Conservation (phyloP, 2,113 vertebrate species). For the Phrynocephalus versicolor region DNA sequence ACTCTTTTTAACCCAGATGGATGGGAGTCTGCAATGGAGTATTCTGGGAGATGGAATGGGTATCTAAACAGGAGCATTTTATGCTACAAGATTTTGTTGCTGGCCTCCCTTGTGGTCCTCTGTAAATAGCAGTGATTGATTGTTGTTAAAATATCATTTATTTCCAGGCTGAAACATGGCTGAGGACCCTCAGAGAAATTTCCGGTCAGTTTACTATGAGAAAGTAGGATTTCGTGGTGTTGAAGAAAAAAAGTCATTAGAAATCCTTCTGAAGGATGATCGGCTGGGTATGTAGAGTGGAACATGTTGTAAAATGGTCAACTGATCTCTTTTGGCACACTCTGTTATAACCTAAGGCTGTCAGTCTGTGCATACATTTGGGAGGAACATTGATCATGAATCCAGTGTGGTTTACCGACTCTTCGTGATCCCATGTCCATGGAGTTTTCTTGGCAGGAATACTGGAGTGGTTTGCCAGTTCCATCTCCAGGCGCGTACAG, state of each 20-base stretch:
- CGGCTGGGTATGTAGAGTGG: constrained; percentile 78
- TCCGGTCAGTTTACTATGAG: constrained; percentile 96
- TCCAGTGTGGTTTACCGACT: not conserved
- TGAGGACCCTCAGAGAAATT: constrained; percentile 96
- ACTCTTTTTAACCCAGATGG: not conserved
- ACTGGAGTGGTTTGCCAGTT: no score
- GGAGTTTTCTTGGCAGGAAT: no score
- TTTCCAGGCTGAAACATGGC: constrained; percentile 78
- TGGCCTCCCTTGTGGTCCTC: not conserved
- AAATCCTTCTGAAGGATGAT: constrained; percentile 95
- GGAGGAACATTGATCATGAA: not conserved
- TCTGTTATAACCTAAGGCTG: not conserved
- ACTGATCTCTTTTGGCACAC: not conserved
- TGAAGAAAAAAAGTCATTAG: constrained; percentile 96
- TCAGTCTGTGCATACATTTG: not conserved
- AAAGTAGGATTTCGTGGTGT: constrained; percentile 98
- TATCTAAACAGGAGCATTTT: not conserved
- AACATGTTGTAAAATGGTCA: not conserved
- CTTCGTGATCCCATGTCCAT: no score
- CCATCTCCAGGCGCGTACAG: no score
- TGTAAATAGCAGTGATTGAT: not conserved
- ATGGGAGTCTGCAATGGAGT: not conserved
- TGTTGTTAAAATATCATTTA: not conserved
- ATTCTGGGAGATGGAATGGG: not conserved
- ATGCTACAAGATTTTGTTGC: not conserved